Percentiles rank a stretch among this genome's conserved stretches.
phyloP scores from a whole-genome alignment of 2,888 invertebrate genomes.

The Nymphalis c-album region DNA sequence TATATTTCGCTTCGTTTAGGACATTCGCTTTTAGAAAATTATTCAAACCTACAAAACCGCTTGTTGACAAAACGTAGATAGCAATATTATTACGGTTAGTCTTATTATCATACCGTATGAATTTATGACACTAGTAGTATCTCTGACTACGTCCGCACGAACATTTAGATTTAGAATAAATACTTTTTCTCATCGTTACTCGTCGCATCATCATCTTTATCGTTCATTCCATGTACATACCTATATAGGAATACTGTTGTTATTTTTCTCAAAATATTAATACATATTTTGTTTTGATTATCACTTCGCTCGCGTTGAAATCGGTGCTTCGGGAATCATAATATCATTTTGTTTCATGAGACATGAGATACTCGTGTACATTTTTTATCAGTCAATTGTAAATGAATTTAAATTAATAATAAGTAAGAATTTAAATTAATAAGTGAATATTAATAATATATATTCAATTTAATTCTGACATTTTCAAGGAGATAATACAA shows the following conservation, averaged over 20 bases:
- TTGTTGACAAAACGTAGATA: conserved; percentile 18
- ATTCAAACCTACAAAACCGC: conserved; percentile 10
- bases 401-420: neutral
- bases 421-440: no score
- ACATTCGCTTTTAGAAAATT: conserved; percentile 16
- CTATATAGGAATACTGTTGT: neutral
- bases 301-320: conserved; percentile 5
- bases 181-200: no score
- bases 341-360: neutral
- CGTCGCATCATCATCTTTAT: no score
- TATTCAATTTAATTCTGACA: no score
- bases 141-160: neutral
- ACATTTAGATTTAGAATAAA: neutral
- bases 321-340: neutral
- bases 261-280: neutral
- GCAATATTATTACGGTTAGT: conserved; percentile 6
- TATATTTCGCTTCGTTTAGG: neutral
- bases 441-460: neutral
- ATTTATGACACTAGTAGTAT: neutral
- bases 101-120: neutral
- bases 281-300: neutral
- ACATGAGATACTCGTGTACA: neutral
- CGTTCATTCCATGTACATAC: no score
- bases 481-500: neutral
- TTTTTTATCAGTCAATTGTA: neutral